These are phyloP conservation scores for Oceanodroma tethys DNA, from an alignment of 2,113 vertebrate species.

Conservation along the genomic window DNA sequence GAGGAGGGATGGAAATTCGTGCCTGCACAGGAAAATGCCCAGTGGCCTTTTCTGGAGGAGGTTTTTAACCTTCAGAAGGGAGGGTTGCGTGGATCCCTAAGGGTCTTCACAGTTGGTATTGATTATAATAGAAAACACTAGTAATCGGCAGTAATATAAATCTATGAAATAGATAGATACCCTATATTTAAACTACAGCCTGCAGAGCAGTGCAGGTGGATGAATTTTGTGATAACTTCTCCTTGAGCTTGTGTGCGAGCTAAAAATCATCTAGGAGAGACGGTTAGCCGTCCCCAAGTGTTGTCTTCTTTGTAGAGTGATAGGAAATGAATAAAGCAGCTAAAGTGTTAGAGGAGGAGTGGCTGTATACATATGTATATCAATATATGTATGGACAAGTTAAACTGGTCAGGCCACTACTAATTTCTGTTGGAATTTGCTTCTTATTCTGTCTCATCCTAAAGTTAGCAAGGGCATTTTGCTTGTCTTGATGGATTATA, in stretches of 20 bases:
- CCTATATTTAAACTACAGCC: not conserved
- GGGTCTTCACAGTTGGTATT: not conserved
- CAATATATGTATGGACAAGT: not conserved
- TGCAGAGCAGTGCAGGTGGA: not conserved
- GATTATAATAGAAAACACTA: not conserved
- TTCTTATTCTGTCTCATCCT: not conserved
- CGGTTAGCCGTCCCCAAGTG: not conserved
- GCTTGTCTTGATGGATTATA: not conserved
- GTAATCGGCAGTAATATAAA: not conserved
- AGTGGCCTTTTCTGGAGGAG: not conserved
- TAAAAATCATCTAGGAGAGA: not conserved
- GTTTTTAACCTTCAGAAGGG: not conserved
- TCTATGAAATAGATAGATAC: not conserved
- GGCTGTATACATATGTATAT: not conserved
- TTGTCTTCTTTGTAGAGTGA: not conserved
- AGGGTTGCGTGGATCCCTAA: not conserved
- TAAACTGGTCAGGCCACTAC: slow-evolving; percentile 25
- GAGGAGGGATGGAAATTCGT: not conserved
- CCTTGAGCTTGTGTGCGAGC: not conserved
- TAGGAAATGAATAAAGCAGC: not conserved
- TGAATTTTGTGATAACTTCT: not conserved
- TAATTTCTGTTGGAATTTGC: not conserved
- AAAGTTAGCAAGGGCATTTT: not conserved
- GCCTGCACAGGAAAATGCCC: not conserved
- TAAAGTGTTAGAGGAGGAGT: not conserved